Base-by-base conservation (phyloP, 2,888 invertebrate species). In the Lepidochrysops patricia region DNA sequence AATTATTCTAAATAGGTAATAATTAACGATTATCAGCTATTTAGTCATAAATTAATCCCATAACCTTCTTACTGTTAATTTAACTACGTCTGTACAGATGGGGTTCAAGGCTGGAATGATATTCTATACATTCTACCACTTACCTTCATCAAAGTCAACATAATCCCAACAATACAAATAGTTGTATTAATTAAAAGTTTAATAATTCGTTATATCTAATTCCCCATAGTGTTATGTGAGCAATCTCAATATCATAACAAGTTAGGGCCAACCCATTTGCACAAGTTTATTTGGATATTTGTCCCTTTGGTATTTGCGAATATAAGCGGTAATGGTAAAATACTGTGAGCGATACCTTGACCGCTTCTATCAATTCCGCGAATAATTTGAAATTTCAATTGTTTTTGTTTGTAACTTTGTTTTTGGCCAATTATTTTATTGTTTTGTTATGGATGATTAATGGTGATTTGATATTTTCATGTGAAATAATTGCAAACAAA, bases 251-350 rank as follows among this genome's bases (percentile, higher is more conserved):
- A 80, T 80, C 73, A 80, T 79, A 80, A 79, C 80, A 78, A 79
- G 80, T 75, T 75, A 73, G 82, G 82, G 75, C 77, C 78, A 79
- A 81, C 84, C 84, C 84, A 83, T 85, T 86, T 82, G 77, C 77
- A 80, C 78, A 84, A 83, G 82, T 85, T 85, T 82, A 84, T 85
- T 83, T 78, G 80, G 79, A 77, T 76, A 81, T 80, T 75, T 77
- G 74, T 82, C 84, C 84, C 73, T 66, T 66, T 82, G 82, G 84
- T 69, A 83, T 83, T 78, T 35, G 52, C 35, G 58, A 52, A 52
- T 35, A 58, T 34, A 34, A 59, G 43, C 15, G 34, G 57, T 54
- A 54, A 54, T 32, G 54, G 27, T 29, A 32, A 54, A 54, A 54
- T 54, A 32, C 32, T 54, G 54, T 19, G 32, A 54, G 37, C 37